A percentile compares a stretch with the other conserved stretches of the same genome.
phyloP scores from a whole-genome alignment of 2,888 invertebrate species.

The Zele albiditarsus region DNA sequence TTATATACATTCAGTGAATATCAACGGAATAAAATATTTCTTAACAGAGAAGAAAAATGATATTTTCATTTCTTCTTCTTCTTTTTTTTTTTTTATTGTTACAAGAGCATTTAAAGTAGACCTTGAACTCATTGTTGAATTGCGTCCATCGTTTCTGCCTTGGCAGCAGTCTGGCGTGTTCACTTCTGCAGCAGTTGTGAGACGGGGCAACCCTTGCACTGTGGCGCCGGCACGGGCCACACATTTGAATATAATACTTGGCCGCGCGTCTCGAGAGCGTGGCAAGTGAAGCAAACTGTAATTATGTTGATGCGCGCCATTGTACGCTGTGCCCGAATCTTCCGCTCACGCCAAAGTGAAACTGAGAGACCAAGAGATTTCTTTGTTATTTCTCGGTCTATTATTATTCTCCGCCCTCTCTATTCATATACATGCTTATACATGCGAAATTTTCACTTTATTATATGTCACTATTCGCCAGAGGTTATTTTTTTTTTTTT shows the following conservation, averaged over 20 bases:
- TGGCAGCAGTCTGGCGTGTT: conserved; percentile 46
- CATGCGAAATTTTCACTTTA: not conserved
- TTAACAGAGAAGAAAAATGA: conserved; percentile 7
- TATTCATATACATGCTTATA: conserved; percentile 11
- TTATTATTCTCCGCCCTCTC: conserved; percentile 30
- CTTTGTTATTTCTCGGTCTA: conserved; percentile 39
- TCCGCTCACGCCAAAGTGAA: conserved; percentile 59
- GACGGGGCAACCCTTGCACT: conserved; percentile 47
- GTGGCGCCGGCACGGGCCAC: conserved; percentile 57
- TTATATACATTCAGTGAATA: not conserved
- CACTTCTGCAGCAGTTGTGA: not conserved
- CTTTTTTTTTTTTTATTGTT: not conserved
- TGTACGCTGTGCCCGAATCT: conserved; percentile 63
- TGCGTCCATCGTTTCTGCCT: conserved; percentile 37
- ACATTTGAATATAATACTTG: conserved; percentile 71
- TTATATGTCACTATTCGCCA: not conserved
- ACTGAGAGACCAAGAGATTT: conserved; percentile 50
- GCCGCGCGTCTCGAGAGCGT: conserved; percentile 52
- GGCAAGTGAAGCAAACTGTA: conserved; percentile 68
- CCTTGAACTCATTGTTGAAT: conserved; percentile 7
- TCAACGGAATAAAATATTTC: not conserved
- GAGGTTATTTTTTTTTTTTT: not conserved
- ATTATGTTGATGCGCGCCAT: conserved; percentile 72
- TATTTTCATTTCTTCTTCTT: not conserved
- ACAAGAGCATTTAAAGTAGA: not conserved